phyloP scores from a whole-genome alignment of 1,140 invertebrate species.

The Pantala flavescens region DNA sequence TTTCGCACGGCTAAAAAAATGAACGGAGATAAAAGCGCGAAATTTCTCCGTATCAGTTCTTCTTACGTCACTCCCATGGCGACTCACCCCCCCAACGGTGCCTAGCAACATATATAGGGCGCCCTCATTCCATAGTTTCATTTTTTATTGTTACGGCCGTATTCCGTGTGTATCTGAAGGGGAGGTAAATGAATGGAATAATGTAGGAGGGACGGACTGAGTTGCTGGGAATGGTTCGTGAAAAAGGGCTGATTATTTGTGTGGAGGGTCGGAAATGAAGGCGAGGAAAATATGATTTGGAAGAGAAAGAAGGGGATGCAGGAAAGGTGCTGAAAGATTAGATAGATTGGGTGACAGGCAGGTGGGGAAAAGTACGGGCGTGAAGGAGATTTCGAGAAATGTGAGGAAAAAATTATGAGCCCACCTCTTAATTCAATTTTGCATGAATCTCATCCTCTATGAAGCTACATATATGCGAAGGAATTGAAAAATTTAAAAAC shows the following conservation, averaged over 20 bases:
- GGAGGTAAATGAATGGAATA: not conserved
- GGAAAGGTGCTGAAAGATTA: too few species aligned
- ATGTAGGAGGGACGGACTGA: not conserved
- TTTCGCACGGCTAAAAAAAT: not conserved
- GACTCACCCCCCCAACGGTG: not conserved
- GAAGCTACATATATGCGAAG: too few species aligned
- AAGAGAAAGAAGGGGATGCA: not conserved
- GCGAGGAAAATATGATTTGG: not conserved
- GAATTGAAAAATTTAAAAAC: too few species aligned
- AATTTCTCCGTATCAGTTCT: too few species aligned
- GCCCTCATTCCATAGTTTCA: not conserved
- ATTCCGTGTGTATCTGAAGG: not conserved
- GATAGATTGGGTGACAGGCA: too few species aligned
- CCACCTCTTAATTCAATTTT: too few species aligned
- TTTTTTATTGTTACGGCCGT: slow-evolving; percentile 2
- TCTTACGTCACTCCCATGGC: too few species aligned
- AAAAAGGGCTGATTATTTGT: not conserved
- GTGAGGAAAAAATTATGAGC: too few species aligned
- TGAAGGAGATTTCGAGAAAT: too few species aligned
- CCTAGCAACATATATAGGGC: not conserved
- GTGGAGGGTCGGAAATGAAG: not conserved
- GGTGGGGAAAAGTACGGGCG: too few species aligned
- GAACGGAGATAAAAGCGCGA: too few species aligned
- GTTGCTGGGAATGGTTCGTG: not conserved
- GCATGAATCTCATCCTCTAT: too few species aligned